Evolutionary conservation across 2,797 vertebrate species (phyloP).

Genomic region (Phaenicophaeus curvirostris): DNA sequence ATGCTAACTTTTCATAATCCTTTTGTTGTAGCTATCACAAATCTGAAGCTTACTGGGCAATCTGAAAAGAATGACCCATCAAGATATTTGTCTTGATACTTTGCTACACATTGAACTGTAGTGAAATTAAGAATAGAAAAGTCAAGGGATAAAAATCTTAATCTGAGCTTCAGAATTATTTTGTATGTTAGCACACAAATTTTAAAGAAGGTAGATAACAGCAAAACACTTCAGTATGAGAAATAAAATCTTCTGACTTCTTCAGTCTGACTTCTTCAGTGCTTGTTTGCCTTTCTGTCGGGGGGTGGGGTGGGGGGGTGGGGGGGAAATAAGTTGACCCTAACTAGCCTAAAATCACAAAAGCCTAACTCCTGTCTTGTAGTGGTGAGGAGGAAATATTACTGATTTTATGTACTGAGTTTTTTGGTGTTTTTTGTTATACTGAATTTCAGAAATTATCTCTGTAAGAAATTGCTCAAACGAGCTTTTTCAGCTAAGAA

Average conservation of each 20-base stretch:
- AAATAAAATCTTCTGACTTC: neutral
- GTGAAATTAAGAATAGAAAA: neutral
- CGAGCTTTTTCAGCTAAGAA: neutral
- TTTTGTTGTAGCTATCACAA: neutral
- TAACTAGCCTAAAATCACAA: neutral
- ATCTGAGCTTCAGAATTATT: conserved; percentile 3
- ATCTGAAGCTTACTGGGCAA: neutral
- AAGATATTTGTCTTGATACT: neutral
- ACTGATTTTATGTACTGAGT: neutral
- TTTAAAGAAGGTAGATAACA: neutral
- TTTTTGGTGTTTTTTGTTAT: neutral
- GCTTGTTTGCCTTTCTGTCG: neutral
- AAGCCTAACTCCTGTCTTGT: neutral
- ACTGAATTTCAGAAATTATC: neutral
- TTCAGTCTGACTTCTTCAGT: neutral
- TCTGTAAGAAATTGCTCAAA: neutral
- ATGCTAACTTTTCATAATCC: neutral
- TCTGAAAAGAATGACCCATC: neutral
- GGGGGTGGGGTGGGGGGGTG: neutral
- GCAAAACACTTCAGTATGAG: neutral
- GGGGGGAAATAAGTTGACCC: neutral
- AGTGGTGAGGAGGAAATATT: neutral
- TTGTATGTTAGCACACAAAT: neutral
- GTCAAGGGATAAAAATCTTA: neutral
- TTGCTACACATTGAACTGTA: neutral